phyloP scores from a whole-genome alignment of 2,113 vertebrate species.

The Ptychochromis oligacanthus region DNA sequence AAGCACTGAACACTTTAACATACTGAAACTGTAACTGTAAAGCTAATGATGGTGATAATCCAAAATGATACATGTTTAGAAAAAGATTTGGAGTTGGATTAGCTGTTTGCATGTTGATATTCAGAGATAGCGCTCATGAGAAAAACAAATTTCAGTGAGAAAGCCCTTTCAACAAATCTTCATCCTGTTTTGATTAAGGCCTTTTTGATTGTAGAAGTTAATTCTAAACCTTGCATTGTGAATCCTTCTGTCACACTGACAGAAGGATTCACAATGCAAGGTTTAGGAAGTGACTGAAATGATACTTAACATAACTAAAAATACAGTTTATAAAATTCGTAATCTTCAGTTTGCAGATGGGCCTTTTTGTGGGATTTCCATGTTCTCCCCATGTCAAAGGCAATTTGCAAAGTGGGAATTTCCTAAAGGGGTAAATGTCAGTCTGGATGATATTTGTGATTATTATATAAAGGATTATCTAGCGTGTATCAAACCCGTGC shows the following conservation, averaged over 20 bases:
- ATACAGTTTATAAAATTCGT: neutral
- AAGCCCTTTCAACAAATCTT: constrained; percentile 5
- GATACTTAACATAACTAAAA: neutral
- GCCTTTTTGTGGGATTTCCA: neutral
- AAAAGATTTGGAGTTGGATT: neutral
- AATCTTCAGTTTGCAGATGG: neutral
- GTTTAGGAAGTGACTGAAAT: neutral
- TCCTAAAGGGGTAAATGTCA: neutral
- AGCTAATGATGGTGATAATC: neutral
- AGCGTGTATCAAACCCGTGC: neutral
- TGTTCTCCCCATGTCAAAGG: neutral
- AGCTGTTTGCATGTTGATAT: neutral
- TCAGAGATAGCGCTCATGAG: neutral
- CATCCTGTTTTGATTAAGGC: constrained; percentile 28
- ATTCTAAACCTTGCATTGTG: too few species aligned
- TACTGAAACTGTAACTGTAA: neutral
- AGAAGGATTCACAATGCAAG: neutral
- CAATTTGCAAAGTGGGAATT: neutral
- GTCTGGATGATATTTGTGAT: neutral
- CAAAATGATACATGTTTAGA: neutral
- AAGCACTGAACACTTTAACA: neutral
- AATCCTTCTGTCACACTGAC: too few species aligned
- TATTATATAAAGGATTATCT: neutral
- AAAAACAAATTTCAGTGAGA: neutral
- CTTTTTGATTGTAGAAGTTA: neutral